Percentiles rank a stretch among this genome's conserved stretches.
phyloP scores from a whole-genome alignment of 2,113 vertebrate species.

The Rhinolophus sinicus region DNA sequence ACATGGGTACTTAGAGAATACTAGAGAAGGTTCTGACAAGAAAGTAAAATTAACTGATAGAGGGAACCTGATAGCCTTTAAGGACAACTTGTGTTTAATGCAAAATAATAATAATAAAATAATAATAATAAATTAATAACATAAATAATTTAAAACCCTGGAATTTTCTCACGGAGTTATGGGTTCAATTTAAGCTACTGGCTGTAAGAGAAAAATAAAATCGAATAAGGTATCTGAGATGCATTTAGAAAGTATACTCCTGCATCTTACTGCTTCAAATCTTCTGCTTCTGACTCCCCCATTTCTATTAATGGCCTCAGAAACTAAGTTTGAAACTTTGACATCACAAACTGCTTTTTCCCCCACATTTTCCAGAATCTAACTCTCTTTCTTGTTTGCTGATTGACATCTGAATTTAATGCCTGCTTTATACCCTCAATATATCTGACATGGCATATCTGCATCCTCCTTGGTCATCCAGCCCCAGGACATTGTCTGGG shows the following conservation, averaged over 20 bases:
- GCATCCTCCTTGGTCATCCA: not conserved
- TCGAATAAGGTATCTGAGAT: not conserved
- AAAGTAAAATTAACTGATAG: conserved; percentile 23
- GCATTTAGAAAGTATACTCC: not conserved
- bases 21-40: not conserved
- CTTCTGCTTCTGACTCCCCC: not conserved
- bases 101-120: too few species aligned
- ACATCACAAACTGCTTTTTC: not conserved
- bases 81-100: not conserved
- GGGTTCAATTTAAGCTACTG: not conserved
- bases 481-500: not conserved
- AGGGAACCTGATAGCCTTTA: not conserved
- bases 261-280: not conserved
- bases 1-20: not conserved
- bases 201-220: not conserved
- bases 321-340: not conserved
- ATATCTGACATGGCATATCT: not conserved
- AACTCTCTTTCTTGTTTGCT: not conserved
- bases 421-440: not conserved
- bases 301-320: not conserved
- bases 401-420: not conserved
- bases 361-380: not conserved
- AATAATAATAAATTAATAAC: too few species aligned
- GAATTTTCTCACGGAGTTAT: not conserved
- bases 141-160: not conserved